phyloP scores from a whole-genome alignment of 2,888 invertebrate species.

The Drosophila rubida region DNA sequence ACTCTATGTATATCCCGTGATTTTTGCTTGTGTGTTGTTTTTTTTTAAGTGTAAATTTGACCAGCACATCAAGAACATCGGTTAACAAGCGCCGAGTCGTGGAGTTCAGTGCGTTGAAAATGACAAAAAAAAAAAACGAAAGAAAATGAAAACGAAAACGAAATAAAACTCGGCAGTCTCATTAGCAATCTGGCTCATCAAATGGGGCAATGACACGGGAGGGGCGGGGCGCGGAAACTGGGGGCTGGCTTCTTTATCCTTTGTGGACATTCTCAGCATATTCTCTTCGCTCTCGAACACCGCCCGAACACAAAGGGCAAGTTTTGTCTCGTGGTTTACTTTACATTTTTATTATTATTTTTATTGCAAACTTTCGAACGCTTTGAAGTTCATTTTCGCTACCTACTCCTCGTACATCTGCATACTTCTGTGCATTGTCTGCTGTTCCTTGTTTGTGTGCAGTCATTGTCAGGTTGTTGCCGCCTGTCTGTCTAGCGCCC shows the following conservation, averaged over 20 bases:
- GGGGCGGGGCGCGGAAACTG: not conserved
- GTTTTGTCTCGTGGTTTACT: conserved; percentile 60
- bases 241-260: conserved; percentile 20
- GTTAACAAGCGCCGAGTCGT: not conserved
- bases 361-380: conserved; percentile 38
- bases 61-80: conserved; percentile 8
- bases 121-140: not conserved
- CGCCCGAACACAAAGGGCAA: conserved; percentile 55
- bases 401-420: not conserved
- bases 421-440: not conserved
- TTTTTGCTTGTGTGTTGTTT: conserved; percentile 6
- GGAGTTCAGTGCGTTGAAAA: conserved; percentile 8
- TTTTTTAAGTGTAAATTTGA: conserved; percentile 18
- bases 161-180: conserved; percentile 14
- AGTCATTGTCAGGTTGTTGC: conserved; percentile 76
- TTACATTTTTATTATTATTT: conserved; percentile 53
- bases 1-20: conserved; percentile 11
- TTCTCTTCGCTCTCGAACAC: conserved; percentile 40
- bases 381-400: conserved; percentile 60
- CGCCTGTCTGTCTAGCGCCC: conserved; percentile 58
- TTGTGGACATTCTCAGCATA: conserved; percentile 28
- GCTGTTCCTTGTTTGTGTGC: conserved; percentile 19
- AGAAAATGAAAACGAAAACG: too few relatives aligned
- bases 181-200: conserved; percentile 1
- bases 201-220: conserved; percentile 13